Conservation (phyloP, 2,797 vertebrate genomes). For the Rhynchonycteris naso region DNA sequence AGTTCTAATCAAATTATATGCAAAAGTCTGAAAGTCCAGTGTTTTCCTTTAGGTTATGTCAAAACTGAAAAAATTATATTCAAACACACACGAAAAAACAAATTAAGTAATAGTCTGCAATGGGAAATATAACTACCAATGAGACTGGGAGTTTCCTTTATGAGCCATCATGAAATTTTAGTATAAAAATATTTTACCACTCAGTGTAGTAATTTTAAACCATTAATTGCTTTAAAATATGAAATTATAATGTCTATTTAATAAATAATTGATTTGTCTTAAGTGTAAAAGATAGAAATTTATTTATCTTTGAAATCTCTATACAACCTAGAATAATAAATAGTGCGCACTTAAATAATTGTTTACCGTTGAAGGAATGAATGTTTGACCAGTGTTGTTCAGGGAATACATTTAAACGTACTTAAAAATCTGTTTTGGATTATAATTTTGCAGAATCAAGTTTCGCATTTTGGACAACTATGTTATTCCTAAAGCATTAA, state of each 20-base stretch:
- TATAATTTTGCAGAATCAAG: conserved; percentile 37
- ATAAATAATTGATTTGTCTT: not conserved
- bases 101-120: not conserved
- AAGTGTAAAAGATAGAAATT: not conserved
- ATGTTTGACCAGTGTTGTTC: not conserved
- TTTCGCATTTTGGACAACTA: conserved; percentile 31
- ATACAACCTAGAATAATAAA: not conserved
- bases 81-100: not conserved
- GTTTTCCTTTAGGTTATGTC: not conserved
- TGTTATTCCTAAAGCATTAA: conserved; percentile 9
- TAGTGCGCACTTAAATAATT: not conserved
- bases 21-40: not conserved
- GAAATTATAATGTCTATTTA: not conserved
- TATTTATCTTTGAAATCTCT: conserved; percentile 24
- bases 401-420: not conserved
- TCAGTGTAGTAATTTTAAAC: not conserved
- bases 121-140: not conserved
- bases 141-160: not conserved
- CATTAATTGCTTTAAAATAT: not conserved
- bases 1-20: not conserved
- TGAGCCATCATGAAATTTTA: not conserved
- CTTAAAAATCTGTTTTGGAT: not conserved
- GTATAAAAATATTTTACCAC: not conserved
- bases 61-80: conserved; percentile 31
- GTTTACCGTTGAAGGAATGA: not conserved